A percentile compares a stretch with the other conserved stretches of the same genome.
phyloP scores from a whole-genome alignment of 2,113 vertebrate species.

The Cyanoramphus novaezelandiae region DNA sequence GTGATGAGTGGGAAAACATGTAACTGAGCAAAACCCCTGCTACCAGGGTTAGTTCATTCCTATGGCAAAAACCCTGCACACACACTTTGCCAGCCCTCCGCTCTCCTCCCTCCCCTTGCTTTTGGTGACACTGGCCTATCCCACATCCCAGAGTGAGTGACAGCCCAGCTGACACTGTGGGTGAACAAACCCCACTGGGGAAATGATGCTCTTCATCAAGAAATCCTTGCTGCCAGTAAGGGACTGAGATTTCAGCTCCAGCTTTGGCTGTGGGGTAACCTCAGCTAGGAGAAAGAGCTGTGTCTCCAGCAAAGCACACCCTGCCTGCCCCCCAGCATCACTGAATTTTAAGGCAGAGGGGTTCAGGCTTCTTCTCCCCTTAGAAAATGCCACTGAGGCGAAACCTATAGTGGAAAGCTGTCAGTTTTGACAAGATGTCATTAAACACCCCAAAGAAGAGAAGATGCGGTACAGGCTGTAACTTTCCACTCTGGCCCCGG shows the following conservation, averaged over 20 bases:
- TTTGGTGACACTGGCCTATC: neutral
- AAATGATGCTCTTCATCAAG: neutral
- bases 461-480: neutral
- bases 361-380: neutral
- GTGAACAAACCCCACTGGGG: neutral
- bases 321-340: neutral
- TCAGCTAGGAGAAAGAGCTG: neutral
- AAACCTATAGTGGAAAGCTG: rapidly evolving
- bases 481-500: neutral
- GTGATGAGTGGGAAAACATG: neutral
- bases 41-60: neutral
- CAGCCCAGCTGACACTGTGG: neutral
- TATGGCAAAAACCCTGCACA: neutral
- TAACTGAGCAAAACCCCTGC: rapidly evolving
- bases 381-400: neutral
- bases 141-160: neutral
- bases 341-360: neutral
- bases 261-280: neutral
- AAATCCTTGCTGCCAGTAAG: rapidly evolving
- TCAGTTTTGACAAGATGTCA: neutral
- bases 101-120: neutral
- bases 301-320: neutral
- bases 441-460: neutral
- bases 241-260: neutral
- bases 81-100: neutral